These are phyloP conservation scores for Cephalopterus ornatus DNA, from an alignment of 2,113 vertebrate species.

Conservation along the genomic window DNA sequence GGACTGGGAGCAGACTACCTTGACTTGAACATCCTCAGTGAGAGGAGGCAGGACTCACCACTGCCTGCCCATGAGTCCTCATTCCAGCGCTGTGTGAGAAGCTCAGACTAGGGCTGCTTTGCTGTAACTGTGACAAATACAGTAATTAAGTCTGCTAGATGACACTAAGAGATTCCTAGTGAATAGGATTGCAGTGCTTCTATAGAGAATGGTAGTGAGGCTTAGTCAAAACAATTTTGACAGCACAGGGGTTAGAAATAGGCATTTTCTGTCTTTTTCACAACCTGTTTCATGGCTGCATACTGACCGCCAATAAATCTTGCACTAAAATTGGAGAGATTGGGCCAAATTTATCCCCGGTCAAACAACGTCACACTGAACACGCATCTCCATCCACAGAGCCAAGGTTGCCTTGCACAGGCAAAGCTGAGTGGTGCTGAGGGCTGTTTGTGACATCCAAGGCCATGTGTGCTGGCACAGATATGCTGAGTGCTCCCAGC, in stretches of 20 bases:
- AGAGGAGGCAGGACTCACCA: not conserved
- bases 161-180: not conserved
- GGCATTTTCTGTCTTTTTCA: not conserved
- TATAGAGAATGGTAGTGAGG: not conserved
- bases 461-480: fast-evolving
- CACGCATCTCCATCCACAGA: not conserved
- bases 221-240: not conserved
- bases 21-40: not conserved
- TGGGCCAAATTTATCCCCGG: not conserved
- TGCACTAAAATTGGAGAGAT: not conserved
- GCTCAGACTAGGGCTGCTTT: not conserved
- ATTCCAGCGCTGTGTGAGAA: fast-evolving
- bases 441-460: not conserved
- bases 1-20: not conserved
- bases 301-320: not conserved
- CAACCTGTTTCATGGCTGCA: not conserved
- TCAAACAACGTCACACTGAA: not conserved
- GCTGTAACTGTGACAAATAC: not conserved
- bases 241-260: not conserved
- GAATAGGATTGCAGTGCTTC: not conserved
- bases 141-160: not conserved
- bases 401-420: not conserved
- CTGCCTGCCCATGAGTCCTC: not conserved
- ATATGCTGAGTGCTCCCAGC: fast-evolving
- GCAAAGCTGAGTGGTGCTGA: fast-evolving